Base-by-base conservation (phyloP, 2,113 vertebrate genomes). In the Entelurus aequoreus region DNA sequence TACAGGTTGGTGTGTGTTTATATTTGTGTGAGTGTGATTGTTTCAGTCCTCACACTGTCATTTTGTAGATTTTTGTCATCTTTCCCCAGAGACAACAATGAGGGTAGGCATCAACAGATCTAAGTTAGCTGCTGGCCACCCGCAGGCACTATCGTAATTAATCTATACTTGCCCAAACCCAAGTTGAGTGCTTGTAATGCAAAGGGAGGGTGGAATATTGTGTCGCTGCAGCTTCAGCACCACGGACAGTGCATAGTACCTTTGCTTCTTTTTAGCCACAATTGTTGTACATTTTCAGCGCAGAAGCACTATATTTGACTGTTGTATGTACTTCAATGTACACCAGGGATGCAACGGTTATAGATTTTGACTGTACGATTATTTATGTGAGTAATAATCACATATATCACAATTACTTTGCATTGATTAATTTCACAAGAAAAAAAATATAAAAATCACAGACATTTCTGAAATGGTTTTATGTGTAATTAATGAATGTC, bases 1-100 rank as follows among this genome's bases (percentile, higher is more conserved):
- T 98, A 80, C 95, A 98, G 95, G 96, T 44, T 49, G 19, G 4
- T 65, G 13, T 73, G 60, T 60, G 74, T 92, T 88, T 82, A 19
- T 12, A 54, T 36, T 14, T 42, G 1, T 69, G 50, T 64, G 15
- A 50, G 4, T 64, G 49, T 76, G 46, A 56, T 54, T 59, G 63
- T 40, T 57, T 57, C 4, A 6, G 0, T 28, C 38, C 19, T 9
- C 67, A 47, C 66, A 15, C 19, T n/a, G 46, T 77, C 60, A 9
- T 75, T 83, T 75, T 73, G 57, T 66, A 55, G 65, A 60, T 54
- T 59, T 75, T 67, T 72, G 63, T 69, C 58, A 78, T 49, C 54
- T 62, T 68, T 68, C 79, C 65, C 63, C 4, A n/a, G 75, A 73
- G 77, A 64, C 61, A 47, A 63, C 14, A 8, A 38, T 12, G 5